Evolutionary conservation across 30 jellyfish, hydroid and myxozoan species (phyloP).

Genomic region (Cassiopea xamachana): DNA sequence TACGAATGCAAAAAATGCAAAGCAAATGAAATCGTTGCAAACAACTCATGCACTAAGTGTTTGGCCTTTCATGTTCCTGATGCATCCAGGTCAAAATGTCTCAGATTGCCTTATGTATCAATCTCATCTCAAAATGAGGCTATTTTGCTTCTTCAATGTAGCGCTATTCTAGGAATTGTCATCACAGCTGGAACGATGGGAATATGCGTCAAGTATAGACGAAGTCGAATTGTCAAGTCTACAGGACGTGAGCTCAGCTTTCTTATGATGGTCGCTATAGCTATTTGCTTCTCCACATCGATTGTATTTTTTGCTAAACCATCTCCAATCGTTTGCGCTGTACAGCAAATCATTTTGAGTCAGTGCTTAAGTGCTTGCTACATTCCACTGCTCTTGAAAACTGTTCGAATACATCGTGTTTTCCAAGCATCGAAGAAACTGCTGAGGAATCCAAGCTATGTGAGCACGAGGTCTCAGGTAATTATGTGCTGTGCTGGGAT

Average conservation of each 20-base stretch:
- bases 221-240: conserved; percentile 30
- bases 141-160: not conserved
- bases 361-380: conserved; percentile 45
- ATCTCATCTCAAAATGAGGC: not conserved
- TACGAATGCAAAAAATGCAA: conserved; percentile 67
- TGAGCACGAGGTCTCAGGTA: conserved; percentile 67
- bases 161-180: conserved; percentile 20
- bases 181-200: not conserved
- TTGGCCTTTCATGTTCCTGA: not conserved
- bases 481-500: conserved; percentile 5
- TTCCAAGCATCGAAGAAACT: conserved; percentile 46
- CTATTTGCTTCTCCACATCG: conserved; percentile 28
- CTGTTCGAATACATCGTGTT: conserved; percentile 62
- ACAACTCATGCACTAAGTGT: conserved; percentile 69
- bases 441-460: conserved; percentile 38
- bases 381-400: conserved; percentile 66
- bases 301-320: conserved; percentile 34
- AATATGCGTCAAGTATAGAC: conserved; percentile 25
- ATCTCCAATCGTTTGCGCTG: conserved; percentile 31
- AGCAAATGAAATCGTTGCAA: conserved; percentile 5
- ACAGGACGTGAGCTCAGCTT: conserved; percentile 64
- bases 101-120: conserved; percentile 16
- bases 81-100: conserved; percentile 2
- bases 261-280: conserved; percentile 29
- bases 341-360: conserved; percentile 56